Conservation (phyloP, 2,888 invertebrate genomes). For the Pilophorus perplexus region DNA sequence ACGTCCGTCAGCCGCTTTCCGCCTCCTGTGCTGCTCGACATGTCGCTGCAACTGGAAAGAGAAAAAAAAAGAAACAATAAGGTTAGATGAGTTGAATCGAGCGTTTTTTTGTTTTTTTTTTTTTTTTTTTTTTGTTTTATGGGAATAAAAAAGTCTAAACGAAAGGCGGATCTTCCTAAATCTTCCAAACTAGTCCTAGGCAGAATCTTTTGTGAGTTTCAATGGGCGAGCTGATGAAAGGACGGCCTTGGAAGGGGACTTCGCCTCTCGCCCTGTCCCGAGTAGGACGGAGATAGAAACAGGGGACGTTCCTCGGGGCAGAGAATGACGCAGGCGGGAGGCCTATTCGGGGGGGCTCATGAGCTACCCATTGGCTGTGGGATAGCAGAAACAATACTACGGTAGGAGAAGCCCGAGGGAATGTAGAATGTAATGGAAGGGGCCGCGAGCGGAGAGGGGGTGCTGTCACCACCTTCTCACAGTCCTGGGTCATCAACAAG, state of each 20-base stretch:
- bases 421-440: no score
- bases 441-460: no score
- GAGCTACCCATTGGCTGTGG: slow-evolving; percentile 13
- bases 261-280: no score
- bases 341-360: no score
- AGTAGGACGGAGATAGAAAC: no score
- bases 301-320: no score
- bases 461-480: neutral
- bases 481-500: neutral
- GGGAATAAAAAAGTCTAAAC: neutral
- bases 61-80: neutral
- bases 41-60: slow-evolving; percentile 36
- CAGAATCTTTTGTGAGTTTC: neutral
- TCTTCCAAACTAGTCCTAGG: no score
- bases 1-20: slow-evolving; percentile 26
- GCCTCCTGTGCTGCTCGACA: slow-evolving; percentile 28
- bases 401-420: slow-evolving; percentile 6
- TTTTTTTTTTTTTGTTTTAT: no score
- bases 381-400: slow-evolving; percentile 8
- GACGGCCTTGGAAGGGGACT: slow-evolving; percentile 11
- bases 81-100: neutral
- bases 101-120: no score
- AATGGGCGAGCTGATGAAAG: slow-evolving; percentile 5
- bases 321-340: no score
- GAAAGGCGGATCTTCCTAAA: no score